Conservation (phyloP, 2,113 vertebrate genomes). For the Calidris pugnax region DNA sequence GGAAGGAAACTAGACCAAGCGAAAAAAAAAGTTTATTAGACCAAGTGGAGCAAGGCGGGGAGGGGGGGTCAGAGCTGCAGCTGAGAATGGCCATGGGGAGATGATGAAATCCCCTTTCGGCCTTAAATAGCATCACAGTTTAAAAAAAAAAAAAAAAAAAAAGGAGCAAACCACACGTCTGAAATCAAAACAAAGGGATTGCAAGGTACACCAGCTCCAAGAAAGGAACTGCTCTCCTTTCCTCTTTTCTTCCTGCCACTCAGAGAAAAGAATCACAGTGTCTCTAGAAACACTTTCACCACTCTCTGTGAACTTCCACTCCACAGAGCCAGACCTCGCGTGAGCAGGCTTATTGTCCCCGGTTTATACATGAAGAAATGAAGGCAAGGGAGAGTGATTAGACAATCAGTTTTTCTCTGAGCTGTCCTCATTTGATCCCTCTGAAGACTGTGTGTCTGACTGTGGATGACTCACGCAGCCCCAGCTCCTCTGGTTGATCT, state of each 20-base stretch:
- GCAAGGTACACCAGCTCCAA: background rate
- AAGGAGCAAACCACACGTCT: background rate
- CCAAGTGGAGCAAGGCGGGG: background rate
- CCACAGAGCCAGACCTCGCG: background rate
- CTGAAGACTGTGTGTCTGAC: background rate
- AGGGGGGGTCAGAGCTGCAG: background rate
- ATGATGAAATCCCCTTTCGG: constrained; percentile 20
- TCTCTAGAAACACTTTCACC: background rate
- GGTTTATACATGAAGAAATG: background rate
- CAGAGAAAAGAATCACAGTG: background rate
- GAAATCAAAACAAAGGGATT: background rate
- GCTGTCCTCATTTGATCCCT: background rate
- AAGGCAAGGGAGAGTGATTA: background rate
- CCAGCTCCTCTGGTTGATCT: background rate
- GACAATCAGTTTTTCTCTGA: background rate
- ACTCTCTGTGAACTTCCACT: background rate
- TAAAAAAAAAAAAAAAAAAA: background rate
- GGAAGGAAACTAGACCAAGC: constrained; percentile 41
- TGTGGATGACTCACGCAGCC: background rate
- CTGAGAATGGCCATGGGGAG: background rate
- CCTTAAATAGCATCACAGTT: background rate
- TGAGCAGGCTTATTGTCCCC: background rate
- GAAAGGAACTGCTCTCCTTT: background rate
- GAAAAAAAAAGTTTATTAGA: constrained; percentile 11
- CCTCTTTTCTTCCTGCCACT: background rate